Evolutionary conservation across 2,797 vertebrate genomes (phyloP).

Genomic region (Discoglossus pictus): DNA sequence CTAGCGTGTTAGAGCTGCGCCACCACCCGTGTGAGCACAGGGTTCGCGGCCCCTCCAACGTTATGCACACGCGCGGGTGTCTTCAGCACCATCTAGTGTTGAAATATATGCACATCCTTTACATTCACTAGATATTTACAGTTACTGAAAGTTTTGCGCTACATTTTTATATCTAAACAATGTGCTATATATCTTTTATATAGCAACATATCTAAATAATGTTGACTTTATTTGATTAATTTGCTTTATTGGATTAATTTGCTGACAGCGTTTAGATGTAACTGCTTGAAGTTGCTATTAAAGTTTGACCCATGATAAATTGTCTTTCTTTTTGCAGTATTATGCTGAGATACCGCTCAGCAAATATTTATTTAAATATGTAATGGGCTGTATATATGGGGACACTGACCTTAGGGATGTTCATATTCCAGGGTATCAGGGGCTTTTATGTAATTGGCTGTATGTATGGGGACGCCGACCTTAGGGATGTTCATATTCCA

Average conservation of each 20-base stretch:
- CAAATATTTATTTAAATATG: conserved; percentile 22
- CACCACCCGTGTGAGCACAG: too few species aligned
- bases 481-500: neutral
- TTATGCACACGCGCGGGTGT: too few species aligned
- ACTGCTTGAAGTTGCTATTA: conserved; percentile 11
- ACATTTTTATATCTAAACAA: too few species aligned
- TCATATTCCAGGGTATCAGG: conserved; percentile 3
- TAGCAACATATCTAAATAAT: conserved; percentile 35
- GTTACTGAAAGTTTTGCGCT: too few species aligned
- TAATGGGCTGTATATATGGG: neutral
- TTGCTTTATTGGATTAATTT: conserved; percentile 19
- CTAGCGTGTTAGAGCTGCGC: too few species aligned
- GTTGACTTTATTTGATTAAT: conserved; percentile 6
- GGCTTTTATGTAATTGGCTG: conserved; percentile 5
- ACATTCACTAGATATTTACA: too few species aligned
- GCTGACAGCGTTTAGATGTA: conserved; percentile 7
- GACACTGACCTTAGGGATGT: conserved; percentile 1
- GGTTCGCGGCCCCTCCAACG: too few species aligned
- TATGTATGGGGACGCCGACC: neutral
- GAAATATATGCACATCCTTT: too few species aligned
- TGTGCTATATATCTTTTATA: conserved; percentile 16
- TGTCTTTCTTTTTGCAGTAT: neutral
- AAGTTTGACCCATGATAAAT: conserved; percentile 10
- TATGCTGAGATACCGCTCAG: neutral
- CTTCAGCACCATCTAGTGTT: too few species aligned